Evolutionary conservation across 2,797 vertebrate species (phyloP).

Genomic region (Chaetodon trifasciatus): DNA sequence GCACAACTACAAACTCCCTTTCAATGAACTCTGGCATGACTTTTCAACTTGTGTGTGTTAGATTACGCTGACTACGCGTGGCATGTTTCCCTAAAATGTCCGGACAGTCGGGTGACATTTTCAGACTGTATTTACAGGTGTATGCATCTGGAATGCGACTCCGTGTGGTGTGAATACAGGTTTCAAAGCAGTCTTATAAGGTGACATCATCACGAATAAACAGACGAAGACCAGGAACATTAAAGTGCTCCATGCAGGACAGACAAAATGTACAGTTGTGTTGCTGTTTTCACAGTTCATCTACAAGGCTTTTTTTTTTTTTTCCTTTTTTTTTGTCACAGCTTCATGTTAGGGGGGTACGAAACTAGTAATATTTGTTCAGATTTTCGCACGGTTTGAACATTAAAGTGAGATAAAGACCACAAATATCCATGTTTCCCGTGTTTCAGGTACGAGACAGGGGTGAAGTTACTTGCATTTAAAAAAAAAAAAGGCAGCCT

Average conservation of each 20-base stretch:
- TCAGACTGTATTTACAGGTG: conserved; percentile 72
- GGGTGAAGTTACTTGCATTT: conserved; percentile 57
- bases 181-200: conserved; percentile 68
- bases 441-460: conserved; percentile 43
- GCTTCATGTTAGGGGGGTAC: conserved; percentile 45
- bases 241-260: conserved; percentile 88
- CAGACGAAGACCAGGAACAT: conserved; percentile 81
- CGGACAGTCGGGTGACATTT: conserved; percentile 24
- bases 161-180: conserved; percentile 56
- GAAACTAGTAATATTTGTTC: conserved; percentile 57
- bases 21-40: conserved; percentile 29
- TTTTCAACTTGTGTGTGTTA: conserved; percentile 35
- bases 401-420: conserved; percentile 51
- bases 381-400: conserved; percentile 46
- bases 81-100: conserved; percentile 34
- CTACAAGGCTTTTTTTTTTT: conserved; percentile 54
- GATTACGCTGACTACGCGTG: conserved; percentile 32
- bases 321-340: conserved; percentile 22
- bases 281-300: conserved; percentile 72
- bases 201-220: conserved; percentile 77
- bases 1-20: background rate
- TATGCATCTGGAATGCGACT: conserved; percentile 53
- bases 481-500: conserved; percentile 7
- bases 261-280: conserved; percentile 79
- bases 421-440: conserved; percentile 51